Evolutionary conservation across 2,113 vertebrate genomes (phyloP).

Genomic region (Calyptomena viridis): DNA sequence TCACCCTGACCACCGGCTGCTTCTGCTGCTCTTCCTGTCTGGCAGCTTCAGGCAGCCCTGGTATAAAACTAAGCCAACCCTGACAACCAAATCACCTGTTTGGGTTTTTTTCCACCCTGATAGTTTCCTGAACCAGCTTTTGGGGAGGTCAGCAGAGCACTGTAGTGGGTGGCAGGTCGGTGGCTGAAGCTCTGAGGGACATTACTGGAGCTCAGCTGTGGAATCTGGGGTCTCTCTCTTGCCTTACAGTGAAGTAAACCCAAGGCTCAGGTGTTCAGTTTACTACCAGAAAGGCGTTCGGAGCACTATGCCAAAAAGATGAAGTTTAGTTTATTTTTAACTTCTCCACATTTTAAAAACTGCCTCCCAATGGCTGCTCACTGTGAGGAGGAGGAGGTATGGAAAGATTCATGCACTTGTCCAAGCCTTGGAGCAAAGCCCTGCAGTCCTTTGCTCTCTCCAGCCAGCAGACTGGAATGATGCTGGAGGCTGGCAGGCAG

Average conservation of each 20-base stretch:
- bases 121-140: not conserved
- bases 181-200: not conserved
- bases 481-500: not conserved
- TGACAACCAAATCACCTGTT: not conserved
- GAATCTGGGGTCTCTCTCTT: not conserved
- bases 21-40: not conserved
- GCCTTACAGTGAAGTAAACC: not conserved
- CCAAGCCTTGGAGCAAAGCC: constrained; percentile 22
- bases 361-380: not conserved
- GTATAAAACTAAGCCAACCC: not conserved
- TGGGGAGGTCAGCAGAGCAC: not conserved
- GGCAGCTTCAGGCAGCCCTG: not conserved
- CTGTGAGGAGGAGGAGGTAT: not conserved
- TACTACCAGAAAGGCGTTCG: not conserved
- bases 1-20: fast-evolving
- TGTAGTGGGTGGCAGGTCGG: fast-evolving
- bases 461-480: constrained; percentile 10
- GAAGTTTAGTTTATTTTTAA: constrained; percentile 30
- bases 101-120: fast-evolving
- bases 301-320: not conserved
- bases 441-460: not conserved
- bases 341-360: not conserved
- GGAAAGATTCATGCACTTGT: not conserved
- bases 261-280: not conserved
- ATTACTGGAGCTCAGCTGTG: not conserved